These are phyloP conservation scores for Arctopsyche grandis DNA, from an alignment of 1,140 invertebrate species.

Conservation along the genomic window DNA sequence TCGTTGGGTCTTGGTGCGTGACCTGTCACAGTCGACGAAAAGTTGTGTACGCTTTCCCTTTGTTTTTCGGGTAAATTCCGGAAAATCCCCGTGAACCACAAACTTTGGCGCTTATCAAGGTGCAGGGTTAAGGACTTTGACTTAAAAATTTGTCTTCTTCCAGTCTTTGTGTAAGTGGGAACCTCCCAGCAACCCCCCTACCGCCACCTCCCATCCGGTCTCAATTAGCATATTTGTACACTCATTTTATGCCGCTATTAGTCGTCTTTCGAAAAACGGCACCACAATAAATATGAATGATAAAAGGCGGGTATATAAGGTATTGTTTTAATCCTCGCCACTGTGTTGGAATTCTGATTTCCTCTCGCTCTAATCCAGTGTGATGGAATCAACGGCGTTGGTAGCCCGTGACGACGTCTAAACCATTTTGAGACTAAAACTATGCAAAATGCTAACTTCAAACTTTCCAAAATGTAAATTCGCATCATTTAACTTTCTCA, in stretches of 20 bases:
- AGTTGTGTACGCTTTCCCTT: not conserved
- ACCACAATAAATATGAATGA: too few species aligned
- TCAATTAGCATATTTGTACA: conserved; percentile 30
- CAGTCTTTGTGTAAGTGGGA: not conserved
- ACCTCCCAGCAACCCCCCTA: not conserved
- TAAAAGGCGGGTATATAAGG: too few species aligned
- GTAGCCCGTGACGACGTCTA: too few species aligned
- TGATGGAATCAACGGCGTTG: too few species aligned
- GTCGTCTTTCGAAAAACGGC: not conserved
- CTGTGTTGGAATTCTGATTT: too few species aligned
- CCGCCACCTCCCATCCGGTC: not conserved
- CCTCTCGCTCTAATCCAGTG: too few species aligned
- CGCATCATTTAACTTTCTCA: too few species aligned
- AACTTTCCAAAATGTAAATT: too few species aligned
- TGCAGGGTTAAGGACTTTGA: conserved; percentile 13
- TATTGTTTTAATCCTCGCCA: too few species aligned
- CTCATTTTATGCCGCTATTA: not conserved
- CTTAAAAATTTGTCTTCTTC: conserved; percentile 22
- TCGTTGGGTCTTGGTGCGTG: too few species aligned
- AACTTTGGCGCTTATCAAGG: conserved; percentile 1
- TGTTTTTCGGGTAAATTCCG: not conserved
- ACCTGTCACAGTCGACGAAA: not conserved
- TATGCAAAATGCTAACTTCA: too few species aligned
- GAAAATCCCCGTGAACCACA: not conserved
- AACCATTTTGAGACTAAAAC: too few species aligned